Evolutionary conservation across 2,888 invertebrate genomes (phyloP).

Genomic region (Orchesellides sinensis): DNA sequence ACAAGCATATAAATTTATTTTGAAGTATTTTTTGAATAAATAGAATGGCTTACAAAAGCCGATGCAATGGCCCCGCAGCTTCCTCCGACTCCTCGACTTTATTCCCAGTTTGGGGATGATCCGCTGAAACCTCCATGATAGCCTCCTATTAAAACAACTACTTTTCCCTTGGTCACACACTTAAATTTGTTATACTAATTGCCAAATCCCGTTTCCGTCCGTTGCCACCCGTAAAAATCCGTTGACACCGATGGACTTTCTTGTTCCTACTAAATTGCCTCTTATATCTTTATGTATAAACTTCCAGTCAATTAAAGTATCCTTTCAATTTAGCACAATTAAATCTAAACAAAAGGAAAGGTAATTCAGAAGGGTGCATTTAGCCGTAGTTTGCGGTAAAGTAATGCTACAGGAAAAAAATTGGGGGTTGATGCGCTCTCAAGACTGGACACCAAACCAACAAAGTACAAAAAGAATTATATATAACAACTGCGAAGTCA

Average conservation of each 20-base stretch:
- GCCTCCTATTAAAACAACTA: not conserved
- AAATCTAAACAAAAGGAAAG: constrained; percentile 3
- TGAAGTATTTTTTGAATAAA: no score
- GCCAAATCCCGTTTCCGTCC: not conserved
- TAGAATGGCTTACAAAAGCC: constrained; percentile 74
- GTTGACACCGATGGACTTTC: not conserved
- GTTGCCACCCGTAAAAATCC: not conserved
- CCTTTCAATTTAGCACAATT: not conserved
- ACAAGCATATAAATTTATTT: no score
- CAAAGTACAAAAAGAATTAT: no score
- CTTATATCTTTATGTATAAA: not conserved
- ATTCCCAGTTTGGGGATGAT: constrained; percentile 72
- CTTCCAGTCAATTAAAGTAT: not conserved
- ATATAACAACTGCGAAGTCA: no score
- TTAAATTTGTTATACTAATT: not conserved
- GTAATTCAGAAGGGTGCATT: constrained; percentile 24
- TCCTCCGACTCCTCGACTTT: constrained; percentile 73
- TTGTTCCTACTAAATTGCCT: not conserved
- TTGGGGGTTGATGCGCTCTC: no score
- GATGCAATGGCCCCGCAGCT: constrained; percentile 72
- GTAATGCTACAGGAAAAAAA: no score
- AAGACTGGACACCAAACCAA: no score
- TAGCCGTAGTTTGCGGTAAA: not conserved
- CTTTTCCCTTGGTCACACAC: not conserved
- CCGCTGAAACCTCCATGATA: constrained; percentile 67